Evolutionary conservation across 2,797 vertebrate genomes (phyloP).

Genomic region (Chloroceryle inda): DNA sequence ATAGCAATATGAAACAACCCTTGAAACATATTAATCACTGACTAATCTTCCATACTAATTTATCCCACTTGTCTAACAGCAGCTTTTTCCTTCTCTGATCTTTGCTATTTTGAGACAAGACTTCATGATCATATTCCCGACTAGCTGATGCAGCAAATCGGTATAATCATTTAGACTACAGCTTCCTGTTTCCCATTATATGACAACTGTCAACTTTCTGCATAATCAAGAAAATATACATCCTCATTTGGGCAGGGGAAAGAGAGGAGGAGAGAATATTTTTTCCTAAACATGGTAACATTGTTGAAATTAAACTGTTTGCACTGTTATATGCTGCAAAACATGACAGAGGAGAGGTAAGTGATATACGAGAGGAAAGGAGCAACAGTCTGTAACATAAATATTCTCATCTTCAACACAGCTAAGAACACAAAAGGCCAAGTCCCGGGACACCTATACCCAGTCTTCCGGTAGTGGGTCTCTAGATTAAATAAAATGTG

Average conservation of each 20-base stretch:
- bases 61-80: slow-evolving; percentile 58
- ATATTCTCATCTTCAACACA: background rate
- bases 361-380: background rate
- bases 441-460: accelerated
- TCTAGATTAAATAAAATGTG: background rate
- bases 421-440: background rate
- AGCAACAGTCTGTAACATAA: background rate
- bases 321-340: background rate
- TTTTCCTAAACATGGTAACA: background rate
- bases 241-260: background rate
- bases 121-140: slow-evolving; percentile 41
- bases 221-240: background rate
- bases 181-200: slow-evolving; percentile 50
- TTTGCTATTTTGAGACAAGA: slow-evolving; percentile 60
- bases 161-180: slow-evolving; percentile 15
- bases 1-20: slow-evolving; percentile 52
- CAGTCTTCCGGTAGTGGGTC: background rate
- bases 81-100: slow-evolving; percentile 49
- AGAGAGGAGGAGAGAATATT: background rate
- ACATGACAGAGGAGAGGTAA: background rate
- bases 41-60: slow-evolving; percentile 68
- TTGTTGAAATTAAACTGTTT: background rate
- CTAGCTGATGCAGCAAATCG: slow-evolving; percentile 44
- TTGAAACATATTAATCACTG: slow-evolving; percentile 71
- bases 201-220: slow-evolving; percentile 21